These are phyloP conservation scores for Neostethus bicornis DNA, from an alignment of 2,797 vertebrate species.

Conservation along the genomic window DNA sequence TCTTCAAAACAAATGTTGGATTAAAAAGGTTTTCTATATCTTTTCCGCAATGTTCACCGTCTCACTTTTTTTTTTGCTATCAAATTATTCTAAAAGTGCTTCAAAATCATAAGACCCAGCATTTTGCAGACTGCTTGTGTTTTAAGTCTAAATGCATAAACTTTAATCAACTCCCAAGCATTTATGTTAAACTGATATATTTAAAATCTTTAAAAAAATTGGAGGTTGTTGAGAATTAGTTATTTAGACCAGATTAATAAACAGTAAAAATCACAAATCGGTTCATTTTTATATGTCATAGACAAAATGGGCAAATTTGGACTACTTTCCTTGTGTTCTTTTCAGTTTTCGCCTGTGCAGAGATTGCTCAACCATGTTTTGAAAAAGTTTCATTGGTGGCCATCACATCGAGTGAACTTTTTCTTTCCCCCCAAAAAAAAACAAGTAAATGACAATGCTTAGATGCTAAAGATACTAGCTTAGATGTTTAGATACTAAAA, in stretches of 20 bases:
- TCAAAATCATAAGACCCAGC: no score
- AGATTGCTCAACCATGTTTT: neutral
- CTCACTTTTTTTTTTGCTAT: no score
- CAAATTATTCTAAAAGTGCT: no score
- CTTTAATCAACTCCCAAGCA: neutral
- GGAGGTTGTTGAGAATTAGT: neutral
- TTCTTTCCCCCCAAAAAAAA: no score
- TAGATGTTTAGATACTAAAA: neutral
- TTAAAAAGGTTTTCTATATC: no score
- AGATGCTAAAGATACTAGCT: no score
- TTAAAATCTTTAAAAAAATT: neutral
- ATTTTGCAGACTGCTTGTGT: no score
- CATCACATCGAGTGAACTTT: no score
- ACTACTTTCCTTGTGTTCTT: neutral
- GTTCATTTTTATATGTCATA: neutral
- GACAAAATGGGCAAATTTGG: neutral
- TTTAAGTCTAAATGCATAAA: neutral
- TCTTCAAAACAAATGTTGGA: no score
- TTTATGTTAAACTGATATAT: neutral
- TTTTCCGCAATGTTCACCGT: no score
- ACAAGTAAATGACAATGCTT: no score
- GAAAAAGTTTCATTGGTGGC: no score
- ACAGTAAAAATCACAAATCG: neutral
- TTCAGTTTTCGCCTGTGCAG: neutral
- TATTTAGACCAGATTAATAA: neutral